These are phyloP conservation scores for Caenorhabditis doughertyi DNA, from an alignment of 2,888 invertebrate genomes.

Conservation along the genomic window DNA sequence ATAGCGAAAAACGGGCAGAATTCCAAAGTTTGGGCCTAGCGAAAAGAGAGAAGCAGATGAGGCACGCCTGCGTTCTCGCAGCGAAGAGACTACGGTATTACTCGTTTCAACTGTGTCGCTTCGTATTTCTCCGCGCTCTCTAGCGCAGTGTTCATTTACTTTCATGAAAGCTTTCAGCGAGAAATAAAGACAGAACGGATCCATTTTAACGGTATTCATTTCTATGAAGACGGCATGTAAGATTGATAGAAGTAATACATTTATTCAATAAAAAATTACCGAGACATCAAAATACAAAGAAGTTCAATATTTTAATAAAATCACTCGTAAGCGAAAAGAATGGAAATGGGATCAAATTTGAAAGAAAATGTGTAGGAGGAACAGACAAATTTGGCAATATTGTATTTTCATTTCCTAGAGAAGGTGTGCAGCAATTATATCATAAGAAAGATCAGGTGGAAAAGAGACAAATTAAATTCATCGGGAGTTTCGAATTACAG, in stretches of 20 bases:
- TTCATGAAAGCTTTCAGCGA: neutral
- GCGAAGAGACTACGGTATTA: conserved; percentile 40
- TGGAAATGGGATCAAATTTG: conserved; percentile 5
- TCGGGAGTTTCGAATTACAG: conserved; percentile 27
- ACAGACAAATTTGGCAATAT: conserved; percentile 35
- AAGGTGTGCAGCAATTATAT: neutral
- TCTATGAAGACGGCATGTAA: too few relatives aligned
- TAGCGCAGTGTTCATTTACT: neutral
- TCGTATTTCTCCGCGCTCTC: conserved; percentile 21
- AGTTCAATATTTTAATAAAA: neutral
- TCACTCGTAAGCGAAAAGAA: conserved; percentile 51
- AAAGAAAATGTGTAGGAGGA: conserved; percentile 11
- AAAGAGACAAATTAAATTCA: conserved; percentile 2
- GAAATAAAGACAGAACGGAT: too few relatives aligned
- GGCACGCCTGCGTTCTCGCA: conserved; percentile 24
- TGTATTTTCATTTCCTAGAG: conserved; percentile 35
- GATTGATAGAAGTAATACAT: neutral
- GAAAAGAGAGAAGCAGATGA: neutral
- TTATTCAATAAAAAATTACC: conserved; percentile 5
- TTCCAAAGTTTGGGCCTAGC: neutral
- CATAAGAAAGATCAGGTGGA: conserved; percentile 15
- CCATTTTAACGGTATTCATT: too few relatives aligned
- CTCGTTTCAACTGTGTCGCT: conserved; percentile 39
- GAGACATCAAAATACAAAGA: conserved; percentile 4
- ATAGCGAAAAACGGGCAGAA: neutral